Evolutionary conservation across 2,888 invertebrate species (phyloP).

Genomic region (Drosophila fungiperda): DNA sequence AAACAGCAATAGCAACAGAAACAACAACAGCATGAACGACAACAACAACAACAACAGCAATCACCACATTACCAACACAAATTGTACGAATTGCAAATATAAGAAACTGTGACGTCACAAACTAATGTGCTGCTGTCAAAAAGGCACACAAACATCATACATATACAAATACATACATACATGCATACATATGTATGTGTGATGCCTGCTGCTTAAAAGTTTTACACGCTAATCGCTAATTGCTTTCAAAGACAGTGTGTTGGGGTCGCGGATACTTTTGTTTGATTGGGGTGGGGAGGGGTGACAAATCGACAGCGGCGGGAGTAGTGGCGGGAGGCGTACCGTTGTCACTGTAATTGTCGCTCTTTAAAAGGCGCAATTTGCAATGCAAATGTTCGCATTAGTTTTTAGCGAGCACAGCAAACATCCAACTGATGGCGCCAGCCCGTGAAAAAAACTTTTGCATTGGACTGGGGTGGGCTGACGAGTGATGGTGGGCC

Average conservation of each 20-base stretch:
- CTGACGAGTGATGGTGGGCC: background rate
- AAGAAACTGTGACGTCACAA: slow-evolving; percentile 64
- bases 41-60: slow-evolving; percentile 6
- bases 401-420: slow-evolving; percentile 69
- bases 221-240: slow-evolving; percentile 75
- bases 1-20: slow-evolving; percentile 16
- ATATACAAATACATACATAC: background rate
- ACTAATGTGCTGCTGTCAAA: slow-evolving; percentile 63
- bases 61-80: background rate
- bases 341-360: slow-evolving; percentile 68
- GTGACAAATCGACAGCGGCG: slow-evolving; percentile 3
- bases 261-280: slow-evolving; percentile 11
- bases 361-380: slow-evolving; percentile 78
- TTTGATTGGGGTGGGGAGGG: background rate
- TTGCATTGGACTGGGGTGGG: slow-evolving; percentile 6
- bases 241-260: slow-evolving; percentile 71
- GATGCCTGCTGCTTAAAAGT: slow-evolving; percentile 59
- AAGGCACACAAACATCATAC: slow-evolving; percentile 7
- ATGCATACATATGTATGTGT: slow-evolving; percentile 5
- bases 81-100: slow-evolving; percentile 52
- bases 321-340: background rate
- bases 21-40: slow-evolving; percentile 5
- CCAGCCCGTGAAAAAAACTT: slow-evolving; percentile 45
- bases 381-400: slow-evolving; percentile 79
- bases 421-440: slow-evolving; percentile 61